These are phyloP conservation scores for Drymodes brunneopygia DNA, from an alignment of 2,113 vertebrate genomes.

Conservation along the genomic window DNA sequence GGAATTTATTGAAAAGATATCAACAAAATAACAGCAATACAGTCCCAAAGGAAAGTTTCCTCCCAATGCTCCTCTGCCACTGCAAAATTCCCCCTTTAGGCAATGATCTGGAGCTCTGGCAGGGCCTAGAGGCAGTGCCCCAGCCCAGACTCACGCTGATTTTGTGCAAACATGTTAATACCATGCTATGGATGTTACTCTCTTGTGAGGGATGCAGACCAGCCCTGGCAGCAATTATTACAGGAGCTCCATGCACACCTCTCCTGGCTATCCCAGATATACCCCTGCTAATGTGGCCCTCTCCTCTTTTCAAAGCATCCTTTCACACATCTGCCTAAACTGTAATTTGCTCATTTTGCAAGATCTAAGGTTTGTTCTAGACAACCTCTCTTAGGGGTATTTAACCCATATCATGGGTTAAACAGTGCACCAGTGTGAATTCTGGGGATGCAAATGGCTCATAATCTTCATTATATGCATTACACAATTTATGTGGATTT, in stretches of 20 bases:
- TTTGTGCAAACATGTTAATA: neutral
- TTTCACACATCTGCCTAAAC: neutral
- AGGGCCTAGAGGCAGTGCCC: neutral
- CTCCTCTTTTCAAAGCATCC: neutral
- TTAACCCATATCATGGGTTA: neutral
- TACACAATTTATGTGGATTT: neutral
- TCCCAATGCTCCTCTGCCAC: neutral
- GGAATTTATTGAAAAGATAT: neutral
- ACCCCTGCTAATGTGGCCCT: neutral
- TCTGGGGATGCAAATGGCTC: neutral
- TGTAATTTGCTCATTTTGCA: neutral
- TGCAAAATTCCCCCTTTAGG: neutral
- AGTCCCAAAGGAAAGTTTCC: neutral
- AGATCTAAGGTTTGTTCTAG: neutral
- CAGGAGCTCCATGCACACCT: neutral
- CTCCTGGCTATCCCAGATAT: neutral
- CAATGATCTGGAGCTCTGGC: neutral
- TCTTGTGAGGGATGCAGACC: neutral
- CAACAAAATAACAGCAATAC: neutral
- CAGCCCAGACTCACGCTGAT: neutral
- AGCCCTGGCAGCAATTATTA: neutral
- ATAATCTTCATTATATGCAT: neutral
- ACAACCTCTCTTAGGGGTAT: neutral
- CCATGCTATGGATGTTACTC: neutral
- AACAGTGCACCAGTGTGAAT: neutral